Evolutionary conservation across 2,888 invertebrate genomes (phyloP), one percentile per base, ranked within the genome.

Genomic region (Lysandra bellargus): DNA sequence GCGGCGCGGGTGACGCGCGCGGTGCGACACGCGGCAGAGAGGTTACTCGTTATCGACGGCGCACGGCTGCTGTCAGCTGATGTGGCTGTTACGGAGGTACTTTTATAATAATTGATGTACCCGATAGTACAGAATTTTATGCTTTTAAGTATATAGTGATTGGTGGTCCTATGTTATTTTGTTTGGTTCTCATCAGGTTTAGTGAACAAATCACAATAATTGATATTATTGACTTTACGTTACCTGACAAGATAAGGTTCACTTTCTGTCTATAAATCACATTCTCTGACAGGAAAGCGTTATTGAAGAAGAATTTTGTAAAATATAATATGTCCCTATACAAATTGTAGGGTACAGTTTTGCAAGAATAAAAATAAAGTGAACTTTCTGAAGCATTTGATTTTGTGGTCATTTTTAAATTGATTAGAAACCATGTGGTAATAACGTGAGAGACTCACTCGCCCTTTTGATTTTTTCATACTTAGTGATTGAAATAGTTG

Each of bases 11-110:
- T 88, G 30, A 84, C 86, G 73, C 79, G 84, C 9, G 79, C 37
- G n/a, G 44, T 89, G 75, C 83, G 85, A 9, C 81, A 80, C 60
- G 83, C 81, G 69, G 78, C 78, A 4, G 9, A 78, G 3, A 80
- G 80, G 6, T 79, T 84, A 0, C 44, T 84, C 1, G 85, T 92
- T n/a, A 80, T 93, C 2, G 92, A 92, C 80, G 93, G 85, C 0
- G 78, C 85, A 0, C 86, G 86, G 49, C 80, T 92, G 69, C 79
- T 81, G 0, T 78, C 83, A 0, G 60, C 91, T 1, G 93, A 93
- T 79, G 69, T 91, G 2, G 92, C 92, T 0, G 92, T 92, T 0
- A 90, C 89, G 6, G 92, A 92, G 91, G 93, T 92, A n/a, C 1
- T 4, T 40, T 5, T 44, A 74, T n/a, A 12, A 74, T 40, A 14